Base-by-base conservation (phyloP, 1,140 invertebrate species). In the Drosophila oshimai region DNA sequence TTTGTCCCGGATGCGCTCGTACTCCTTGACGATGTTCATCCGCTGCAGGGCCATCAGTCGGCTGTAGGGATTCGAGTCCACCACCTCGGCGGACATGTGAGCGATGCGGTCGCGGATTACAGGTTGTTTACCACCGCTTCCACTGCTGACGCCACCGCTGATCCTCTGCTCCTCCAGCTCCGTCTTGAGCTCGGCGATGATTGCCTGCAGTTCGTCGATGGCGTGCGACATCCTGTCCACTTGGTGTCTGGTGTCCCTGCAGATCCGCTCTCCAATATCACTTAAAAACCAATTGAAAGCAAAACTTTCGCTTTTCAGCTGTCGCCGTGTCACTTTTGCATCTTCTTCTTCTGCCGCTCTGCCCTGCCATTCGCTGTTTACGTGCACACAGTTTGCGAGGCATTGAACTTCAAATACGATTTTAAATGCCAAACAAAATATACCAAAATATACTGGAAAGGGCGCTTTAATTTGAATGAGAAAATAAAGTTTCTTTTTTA, bases 1-100 rank as follows among this genome's bases (percentile, higher is more conserved):
- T 90, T 95, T 95, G 28, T 97, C 94, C 53, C 98, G 93, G 74
- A 99, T 99, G 84, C 95, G 95, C 92, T 99, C 98, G 93, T 99
- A 99, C 91, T 99, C 98, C 67, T 99, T 94, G 2, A 99, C 99
- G 80, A 99, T 99, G 34, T 99, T 99, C 99, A 99, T 99, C 74
- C 98, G 92, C 91, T 99, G 98, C 39, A 99, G 92, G 1, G 98
- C 99, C 98, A 99, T 99, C 2, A 99, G 92, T 20, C 99, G 97
- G 93, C 98, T 99, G 93, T 99, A 99, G 1, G 99, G 99, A 93
- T 99, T 99, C 0, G 97, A 96, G 92, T 99, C 98, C 10, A 98
- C 96, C n/a, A 99, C 99, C 93, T 99, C 97, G 4, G 95, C 92
- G 36, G 95, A 96, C 95, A 98, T 97, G 68, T 94, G 91, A 0